Evolutionary conservation across 2,888 invertebrate species (phyloP), one percentile per base, ranked within the genome.

Genomic region (Camponotus fellah): DNA sequence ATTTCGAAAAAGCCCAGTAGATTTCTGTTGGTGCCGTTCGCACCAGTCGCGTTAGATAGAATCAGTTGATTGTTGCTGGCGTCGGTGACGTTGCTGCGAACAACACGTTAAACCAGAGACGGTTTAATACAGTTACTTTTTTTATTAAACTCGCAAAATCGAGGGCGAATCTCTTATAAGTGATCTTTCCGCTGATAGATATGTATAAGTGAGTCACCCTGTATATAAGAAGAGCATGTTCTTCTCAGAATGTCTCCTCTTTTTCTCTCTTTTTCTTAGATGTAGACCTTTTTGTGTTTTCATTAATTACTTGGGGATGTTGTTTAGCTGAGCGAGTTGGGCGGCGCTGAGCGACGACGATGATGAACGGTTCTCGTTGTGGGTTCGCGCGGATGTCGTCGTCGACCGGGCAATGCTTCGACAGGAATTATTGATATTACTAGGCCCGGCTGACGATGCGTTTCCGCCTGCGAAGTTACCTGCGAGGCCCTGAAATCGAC

Each of bases 401-500:
- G 83, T 64, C n/a, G 90, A 84, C 87, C 90, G 86, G 60, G 87
- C 87, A 69, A 74, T 49, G 46, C n/a, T 60, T 85, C 91, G 91
- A 72, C 83, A 91, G 69, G 87, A 86, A 83, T 88, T 85, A 85
- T 58, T 71, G n/a, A 84, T 77, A 87, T 89, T 92, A 82, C 92
- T 93, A 75, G 92, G 91, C 72, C 96, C 95, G 89, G 96, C 96
- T 72, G 69, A 26, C n/a, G 77, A 69, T 89, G 96, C 95, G 91
- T 95, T 96, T 92, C 96, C 96, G 85, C 96, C 95, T 93, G 95
- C 94, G 32, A 68, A 53, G n/a, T 79, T 79, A 71, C 72, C 53
- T 89, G 95, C 95, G 82, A 95, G 95, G 86, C 96, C 96, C 94
- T 97, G 96, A 94, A 97, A 96, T 91, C 97, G 96, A 95, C 97